Conservation (phyloP, 2,113 vertebrate genomes). For the Vidua macroura region DNA sequence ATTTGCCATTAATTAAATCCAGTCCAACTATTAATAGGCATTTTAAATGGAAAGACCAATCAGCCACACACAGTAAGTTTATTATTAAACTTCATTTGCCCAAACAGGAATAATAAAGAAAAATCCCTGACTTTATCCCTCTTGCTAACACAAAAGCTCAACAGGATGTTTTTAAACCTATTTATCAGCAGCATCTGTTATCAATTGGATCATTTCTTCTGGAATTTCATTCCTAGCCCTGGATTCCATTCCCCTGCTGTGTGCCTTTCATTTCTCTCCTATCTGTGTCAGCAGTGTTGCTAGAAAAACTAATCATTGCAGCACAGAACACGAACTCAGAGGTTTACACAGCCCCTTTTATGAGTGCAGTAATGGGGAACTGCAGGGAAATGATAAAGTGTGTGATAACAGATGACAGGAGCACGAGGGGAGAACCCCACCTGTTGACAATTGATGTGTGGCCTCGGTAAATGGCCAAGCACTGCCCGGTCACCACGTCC, state of each 20-base stretch:
- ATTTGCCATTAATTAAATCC: constrained; percentile 25
- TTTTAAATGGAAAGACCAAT: background rate
- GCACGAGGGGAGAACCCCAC: constrained; percentile 12
- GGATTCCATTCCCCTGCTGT: constrained; percentile 10
- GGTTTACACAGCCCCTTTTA: background rate
- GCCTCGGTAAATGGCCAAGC: constrained; percentile 77
- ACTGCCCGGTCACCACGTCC: constrained; percentile 77
- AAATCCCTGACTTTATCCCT: background rate
- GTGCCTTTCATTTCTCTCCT: constrained; percentile 13
- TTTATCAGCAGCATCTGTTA: constrained; percentile 50
- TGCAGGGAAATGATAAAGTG: background rate
- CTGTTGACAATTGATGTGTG: constrained; percentile 82
- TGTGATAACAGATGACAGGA: background rate
- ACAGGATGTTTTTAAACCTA: constrained; percentile 36
- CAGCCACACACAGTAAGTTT: background rate
- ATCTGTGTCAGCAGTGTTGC: constrained; percentile 28
- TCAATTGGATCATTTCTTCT: constrained; percentile 32
- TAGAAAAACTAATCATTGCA: background rate
- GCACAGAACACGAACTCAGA: background rate
- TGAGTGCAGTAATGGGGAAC: background rate
- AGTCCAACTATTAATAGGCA: background rate
- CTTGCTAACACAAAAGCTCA: background rate
- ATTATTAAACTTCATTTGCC: background rate
- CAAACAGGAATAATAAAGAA: background rate
- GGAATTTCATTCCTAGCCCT: constrained; percentile 22